Base-by-base conservation (phyloP, 1,140 invertebrate genomes). In the Hestina assimilis region DNA sequence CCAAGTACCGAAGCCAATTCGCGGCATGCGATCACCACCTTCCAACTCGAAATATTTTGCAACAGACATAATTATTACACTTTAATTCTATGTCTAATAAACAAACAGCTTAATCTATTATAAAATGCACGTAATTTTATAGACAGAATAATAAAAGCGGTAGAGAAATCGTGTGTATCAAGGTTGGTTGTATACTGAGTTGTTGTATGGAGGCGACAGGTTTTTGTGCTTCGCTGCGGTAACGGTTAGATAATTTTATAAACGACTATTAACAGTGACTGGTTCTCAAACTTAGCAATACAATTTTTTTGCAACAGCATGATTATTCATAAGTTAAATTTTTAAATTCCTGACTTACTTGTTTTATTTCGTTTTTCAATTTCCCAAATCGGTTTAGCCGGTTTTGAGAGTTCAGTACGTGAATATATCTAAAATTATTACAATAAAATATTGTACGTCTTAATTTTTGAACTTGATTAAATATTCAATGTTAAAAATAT, bases 1-100 rank as follows among this genome's bases (percentile, higher is more conserved):
- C 92, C 92, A 93, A 12, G 92, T 93, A 12, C 93, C 93, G 56
- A 92, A 92, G 15, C 93, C 93, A 23, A 93, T 73, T 47, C 89
- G 72, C 1, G 92, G 92, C 88, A 93, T 91, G 12, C 68, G 69
- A 29, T 90, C 79, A 0, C 91, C 91, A 47, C 70, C 67, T 14
- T 77, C 63, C 26, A 89, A 61, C 9, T 70, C 72, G 58, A 83
- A 72, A 63, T 75, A 81, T 46, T 85, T 28, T 6, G 72, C 64
- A 20, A 78, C 42, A 20, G 75, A 67, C 81, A 82, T 84, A 3
- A 35, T 28, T 28, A 28, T 7, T 7, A 35, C 14, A 35, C 31
- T 35, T 35, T 0, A 15, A 35, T 35, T 14, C n/a, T n/a, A n/a
- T n/a, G n/a, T n/a, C n/a, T n/a, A n/a, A n/a, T n/a, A n/a, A n/a